These are phyloP conservation scores for Pagetopsis macropterus DNA, from an alignment of 2,797 vertebrate genomes.

Conservation along the genomic window DNA sequence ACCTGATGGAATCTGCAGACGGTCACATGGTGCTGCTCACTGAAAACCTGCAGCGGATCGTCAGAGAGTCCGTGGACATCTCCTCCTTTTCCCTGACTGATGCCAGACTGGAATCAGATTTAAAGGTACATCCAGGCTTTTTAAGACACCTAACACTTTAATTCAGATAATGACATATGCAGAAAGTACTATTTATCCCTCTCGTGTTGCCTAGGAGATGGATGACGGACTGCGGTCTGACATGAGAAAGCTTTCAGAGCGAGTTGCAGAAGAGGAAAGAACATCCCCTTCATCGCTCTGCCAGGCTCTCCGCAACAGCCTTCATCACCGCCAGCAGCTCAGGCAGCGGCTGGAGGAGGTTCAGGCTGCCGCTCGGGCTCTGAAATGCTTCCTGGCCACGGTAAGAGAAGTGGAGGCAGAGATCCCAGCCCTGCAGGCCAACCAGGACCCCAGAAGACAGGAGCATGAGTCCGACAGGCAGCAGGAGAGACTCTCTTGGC, in stretches of 20 bases:
- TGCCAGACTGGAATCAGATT: conserved; percentile 41
- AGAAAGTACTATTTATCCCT: conserved; percentile 7
- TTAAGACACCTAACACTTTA: background rate
- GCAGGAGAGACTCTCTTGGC: conserved; percentile 33
- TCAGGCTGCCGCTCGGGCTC: conserved; percentile 70
- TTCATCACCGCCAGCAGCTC: conserved; percentile 78
- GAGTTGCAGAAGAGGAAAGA: conserved; percentile 62
- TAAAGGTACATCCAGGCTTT: conserved; percentile 67
- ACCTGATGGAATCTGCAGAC: conserved; percentile 79
- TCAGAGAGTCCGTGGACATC: conserved; percentile 67
- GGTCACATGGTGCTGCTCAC: conserved; percentile 69
- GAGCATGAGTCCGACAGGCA: conserved; percentile 35
- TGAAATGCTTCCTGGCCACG: conserved; percentile 83
- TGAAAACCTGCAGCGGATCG: conserved; percentile 73
- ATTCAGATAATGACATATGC: background rate
- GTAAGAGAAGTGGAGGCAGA: conserved; percentile 71
- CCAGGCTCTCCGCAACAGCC: conserved; percentile 68
- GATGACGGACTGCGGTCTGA: conserved; percentile 68
- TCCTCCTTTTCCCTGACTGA: conserved; percentile 70
- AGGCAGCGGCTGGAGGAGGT: conserved; percentile 70
- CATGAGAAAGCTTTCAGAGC: conserved; percentile 75
- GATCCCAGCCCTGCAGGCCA: conserved; percentile 35
- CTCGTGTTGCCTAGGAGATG: conserved; percentile 62
- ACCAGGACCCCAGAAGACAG: conserved; percentile 31
- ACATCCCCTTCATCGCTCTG: conserved; percentile 63